phyloP scores from a whole-genome alignment of 2,797 vertebrate genomes.

The Pseudochirops cupreus region DNA sequence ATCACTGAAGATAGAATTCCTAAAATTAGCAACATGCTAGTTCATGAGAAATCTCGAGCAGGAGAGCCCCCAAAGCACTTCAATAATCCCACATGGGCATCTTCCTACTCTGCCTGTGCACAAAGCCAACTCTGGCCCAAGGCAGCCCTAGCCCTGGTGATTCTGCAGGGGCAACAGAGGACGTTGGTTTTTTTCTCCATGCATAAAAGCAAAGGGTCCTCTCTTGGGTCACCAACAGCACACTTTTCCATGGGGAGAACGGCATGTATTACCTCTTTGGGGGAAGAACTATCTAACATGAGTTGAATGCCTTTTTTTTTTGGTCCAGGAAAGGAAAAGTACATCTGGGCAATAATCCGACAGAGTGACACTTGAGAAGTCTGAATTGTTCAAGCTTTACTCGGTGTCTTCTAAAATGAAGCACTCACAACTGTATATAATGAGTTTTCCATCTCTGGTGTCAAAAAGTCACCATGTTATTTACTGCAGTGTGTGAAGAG shows the following conservation, averaged over 20 bases:
- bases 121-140: neutral
- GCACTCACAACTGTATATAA: conserved; percentile 47
- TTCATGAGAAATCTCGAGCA: neutral
- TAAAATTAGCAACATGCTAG: neutral
- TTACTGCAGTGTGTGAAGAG: conserved; percentile 69
- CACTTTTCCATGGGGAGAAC: neutral
- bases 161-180: neutral
- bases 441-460: conserved; percentile 65
- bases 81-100: neutral
- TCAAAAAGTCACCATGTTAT: conserved; percentile 71
- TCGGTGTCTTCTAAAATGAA: conserved; percentile 69
- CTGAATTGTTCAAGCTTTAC: conserved; percentile 63
- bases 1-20: neutral
- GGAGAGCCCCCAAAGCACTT: neutral
- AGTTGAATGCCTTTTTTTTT: conserved; percentile 33
- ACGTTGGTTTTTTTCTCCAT: neutral
- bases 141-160: neutral
- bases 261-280: neutral
- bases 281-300: conserved; percentile 8
- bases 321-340: conserved; percentile 59
- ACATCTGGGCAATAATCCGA: conserved; percentile 54
- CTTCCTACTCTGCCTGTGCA: neutral
- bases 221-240: neutral
- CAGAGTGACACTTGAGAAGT: conserved; percentile 54
- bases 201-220: neutral